Base-by-base conservation (phyloP, 1,140 invertebrate genomes). In the Rhopalosiphum maidis region DNA sequence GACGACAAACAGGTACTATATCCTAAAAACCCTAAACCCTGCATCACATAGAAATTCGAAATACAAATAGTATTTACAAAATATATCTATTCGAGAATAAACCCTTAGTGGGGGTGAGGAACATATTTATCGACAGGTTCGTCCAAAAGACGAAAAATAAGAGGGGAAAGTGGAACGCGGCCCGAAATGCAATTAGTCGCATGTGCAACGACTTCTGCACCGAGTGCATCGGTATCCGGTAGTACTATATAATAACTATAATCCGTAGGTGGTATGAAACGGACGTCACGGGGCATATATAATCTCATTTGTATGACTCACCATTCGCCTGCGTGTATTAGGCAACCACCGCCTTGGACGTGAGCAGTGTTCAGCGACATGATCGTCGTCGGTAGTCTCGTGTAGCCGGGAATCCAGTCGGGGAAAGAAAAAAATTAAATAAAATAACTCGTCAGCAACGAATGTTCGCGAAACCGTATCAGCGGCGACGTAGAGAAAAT, bases 301-400 rank as follows among this genome's bases (percentile, higher is more conserved):
- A 77, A 77, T 77, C 18, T 77, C 18, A 77, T 35, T n/a, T n/a
- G 0, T 77, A 77, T 35, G 55, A 96, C 96, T 97, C 96, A 99
- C 98, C 97, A 96, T 96, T 99, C 98, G 94, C 98, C 98, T 94
- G 97, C 96, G 95, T 98, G 98, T 94, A 99, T 98, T 55, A 99
- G 96, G 82, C 90, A 88, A 51, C 99, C 98, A 35, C 98, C 98
- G 87, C 97, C 97, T 95, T 98, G 98, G 30, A 97, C 97, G 95
- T 99, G 98, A 93, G 98, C 98, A 93, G 98, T 98, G 95, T 99
- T 99, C 93, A 99, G 95, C 94, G 98, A 98, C 98, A 99, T 99
- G 95, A 96, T 94, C n/a, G 48, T 48, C 30, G 85, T 88, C 37
- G 23, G 30, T n/a, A n/a, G 60, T 77, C 30, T 51, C 21, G 46